Percentiles rank a stretch among this genome's conserved stretches.
These are phyloP conservation scores for Malthinus flaveolus DNA, from an alignment of 2,888 invertebrate genomes.

Conservation along the genomic window DNA sequence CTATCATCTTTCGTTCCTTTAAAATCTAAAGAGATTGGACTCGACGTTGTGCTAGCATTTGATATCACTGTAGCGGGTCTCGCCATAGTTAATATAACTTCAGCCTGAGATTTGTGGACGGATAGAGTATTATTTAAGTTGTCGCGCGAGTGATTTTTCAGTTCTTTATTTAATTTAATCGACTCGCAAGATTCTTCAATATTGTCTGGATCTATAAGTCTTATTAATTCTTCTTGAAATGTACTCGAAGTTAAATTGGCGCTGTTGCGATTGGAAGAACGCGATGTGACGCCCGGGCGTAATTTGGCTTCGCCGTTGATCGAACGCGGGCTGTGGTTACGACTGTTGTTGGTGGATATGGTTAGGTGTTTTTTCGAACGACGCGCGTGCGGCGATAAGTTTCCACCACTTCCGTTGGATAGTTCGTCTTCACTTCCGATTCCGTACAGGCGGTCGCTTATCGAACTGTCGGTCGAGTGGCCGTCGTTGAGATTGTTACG, in stretches of 20 bases:
- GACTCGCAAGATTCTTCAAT: constrained; percentile 45
- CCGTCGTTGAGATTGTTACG: constrained; percentile 53
- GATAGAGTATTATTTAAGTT: constrained; percentile 49
- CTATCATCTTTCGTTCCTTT: constrained; percentile 62
- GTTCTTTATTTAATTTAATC: constrained; percentile 37
- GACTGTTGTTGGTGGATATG: constrained; percentile 55
- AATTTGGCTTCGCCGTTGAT: constrained; percentile 62
- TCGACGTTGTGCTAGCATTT: constrained; percentile 63
- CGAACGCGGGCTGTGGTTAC: constrained; percentile 66
- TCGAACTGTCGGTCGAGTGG: constrained; percentile 59
- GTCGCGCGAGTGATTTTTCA: constrained; percentile 46
- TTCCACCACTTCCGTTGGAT: constrained; percentile 60
- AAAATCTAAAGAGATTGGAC: constrained; percentile 61
- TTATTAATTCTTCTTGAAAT: constrained; percentile 79
- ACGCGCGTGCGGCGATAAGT: constrained; percentile 58
- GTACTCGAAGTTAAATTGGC: constrained; percentile 64
- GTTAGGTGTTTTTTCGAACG: constrained; percentile 55
- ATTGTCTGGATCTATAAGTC: constrained; percentile 81
- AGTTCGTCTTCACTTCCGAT: constrained; percentile 61
- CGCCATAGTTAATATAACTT: constrained; percentile 67
- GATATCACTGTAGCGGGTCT: constrained; percentile 69
- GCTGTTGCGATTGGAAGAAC: constrained; percentile 62
- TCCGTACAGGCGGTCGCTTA: constrained; percentile 54
- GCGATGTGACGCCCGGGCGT: constrained; percentile 55
- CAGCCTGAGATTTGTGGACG: constrained; percentile 54